phyloP scores from a whole-genome alignment of 2,888 invertebrate genomes.

The Magallana nippona region DNA sequence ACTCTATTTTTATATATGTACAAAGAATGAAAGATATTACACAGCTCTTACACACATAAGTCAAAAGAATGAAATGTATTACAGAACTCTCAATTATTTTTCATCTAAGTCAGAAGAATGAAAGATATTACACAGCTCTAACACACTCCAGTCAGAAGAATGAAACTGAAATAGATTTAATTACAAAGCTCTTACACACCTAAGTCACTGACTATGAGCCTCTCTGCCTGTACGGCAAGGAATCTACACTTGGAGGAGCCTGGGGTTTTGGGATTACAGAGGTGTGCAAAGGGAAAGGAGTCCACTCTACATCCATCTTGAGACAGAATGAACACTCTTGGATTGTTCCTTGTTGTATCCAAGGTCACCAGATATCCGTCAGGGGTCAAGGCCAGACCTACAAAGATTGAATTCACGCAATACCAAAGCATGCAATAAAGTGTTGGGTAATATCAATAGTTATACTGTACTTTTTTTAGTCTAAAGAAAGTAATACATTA shows the following conservation, averaged over 20 bases:
- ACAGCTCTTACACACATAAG: too few species aligned
- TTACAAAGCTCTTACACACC: constrained; percentile 55
- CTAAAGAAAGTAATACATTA: too few species aligned
- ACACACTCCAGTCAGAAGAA: background rate
- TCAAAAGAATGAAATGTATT: too few species aligned
- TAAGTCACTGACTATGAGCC: constrained; percentile 70
- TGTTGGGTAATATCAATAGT: too few species aligned
- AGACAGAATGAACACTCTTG: constrained; percentile 58
- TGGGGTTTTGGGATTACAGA: constrained; percentile 42
- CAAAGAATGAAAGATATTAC: too few species aligned
- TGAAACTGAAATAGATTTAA: background rate
- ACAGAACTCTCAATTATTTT: too few species aligned
- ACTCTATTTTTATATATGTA: too few species aligned
- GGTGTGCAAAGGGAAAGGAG: constrained; percentile 54
- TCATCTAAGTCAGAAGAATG: too few species aligned
- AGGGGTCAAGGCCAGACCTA: constrained; percentile 53
- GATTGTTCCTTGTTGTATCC: constrained; percentile 55
- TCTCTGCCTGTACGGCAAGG: constrained; percentile 61
- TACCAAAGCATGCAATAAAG: too few species aligned
- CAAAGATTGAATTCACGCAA: too few species aligned
- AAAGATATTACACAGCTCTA: too few species aligned
- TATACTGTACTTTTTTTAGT: too few species aligned
- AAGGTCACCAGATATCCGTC: constrained; percentile 61
- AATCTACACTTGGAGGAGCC: constrained; percentile 66
- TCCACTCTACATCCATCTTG: constrained; percentile 55